These are phyloP conservation scores for Astreopora myriophthalma DNA, from an alignment of 64 coral and sea anemone species.

Conservation along the genomic window DNA sequence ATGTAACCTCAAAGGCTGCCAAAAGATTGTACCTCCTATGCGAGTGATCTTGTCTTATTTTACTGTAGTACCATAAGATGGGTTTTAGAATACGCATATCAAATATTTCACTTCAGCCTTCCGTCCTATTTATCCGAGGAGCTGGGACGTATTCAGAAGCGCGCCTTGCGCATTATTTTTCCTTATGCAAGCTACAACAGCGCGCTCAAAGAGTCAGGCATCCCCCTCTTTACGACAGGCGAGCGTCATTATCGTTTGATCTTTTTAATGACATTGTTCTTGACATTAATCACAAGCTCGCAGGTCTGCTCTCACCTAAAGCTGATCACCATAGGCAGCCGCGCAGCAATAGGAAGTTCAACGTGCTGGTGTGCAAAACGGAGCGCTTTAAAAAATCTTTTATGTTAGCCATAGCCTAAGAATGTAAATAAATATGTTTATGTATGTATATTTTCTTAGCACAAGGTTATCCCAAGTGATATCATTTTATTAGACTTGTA, in stretches of 20 bases:
- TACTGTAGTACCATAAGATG: too few species aligned
- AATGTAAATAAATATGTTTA: neutral
- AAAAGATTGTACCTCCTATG: conserved; percentile 57
- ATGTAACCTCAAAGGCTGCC: conserved; percentile 19
- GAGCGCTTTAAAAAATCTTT: conserved; percentile 56
- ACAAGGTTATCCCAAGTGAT: neutral
- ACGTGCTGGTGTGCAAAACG: conserved; percentile 24
- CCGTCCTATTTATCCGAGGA: conserved; percentile 39
- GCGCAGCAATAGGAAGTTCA: conserved; percentile 39
- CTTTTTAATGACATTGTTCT: conserved; percentile 7
- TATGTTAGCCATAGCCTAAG: neutral
- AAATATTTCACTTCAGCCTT: conserved; percentile 64
- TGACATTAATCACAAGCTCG: conserved; percentile 6
- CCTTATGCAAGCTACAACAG: conserved; percentile 11
- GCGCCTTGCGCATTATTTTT: conserved; percentile 61
- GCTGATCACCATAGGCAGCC: neutral
- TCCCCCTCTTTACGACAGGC: neutral
- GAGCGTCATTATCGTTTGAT: neutral
- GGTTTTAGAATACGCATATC: too few species aligned
- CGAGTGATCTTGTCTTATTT: conserved; percentile 38
- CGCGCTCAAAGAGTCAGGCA: conserved; percentile 18
- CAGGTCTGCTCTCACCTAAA: neutral
- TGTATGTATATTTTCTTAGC: neutral
- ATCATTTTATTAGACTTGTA: neutral
- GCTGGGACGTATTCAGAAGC: conserved; percentile 41